Base-by-base conservation (phyloP, 2,113 vertebrate species). In the Ardeotis arabs region DNA sequence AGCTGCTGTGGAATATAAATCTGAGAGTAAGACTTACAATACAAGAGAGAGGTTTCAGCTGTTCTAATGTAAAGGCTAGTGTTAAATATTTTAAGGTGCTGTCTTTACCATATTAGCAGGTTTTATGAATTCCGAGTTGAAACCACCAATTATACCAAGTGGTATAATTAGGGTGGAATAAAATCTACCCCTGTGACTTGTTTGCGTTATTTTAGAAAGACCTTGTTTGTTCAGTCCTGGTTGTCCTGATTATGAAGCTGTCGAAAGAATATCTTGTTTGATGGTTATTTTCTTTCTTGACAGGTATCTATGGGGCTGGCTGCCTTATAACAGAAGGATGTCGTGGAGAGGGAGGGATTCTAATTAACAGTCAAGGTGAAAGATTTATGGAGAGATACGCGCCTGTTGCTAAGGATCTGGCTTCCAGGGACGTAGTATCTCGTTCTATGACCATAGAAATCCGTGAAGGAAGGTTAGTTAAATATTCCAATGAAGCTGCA, bases 391-490 rank as follows among this genome's bases (percentile, higher is more conserved):
- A 99, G 97, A 98, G 99, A 82, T 99, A 99, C 0, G 99, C 99
- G 7, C 99, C 99, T 11, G 99, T 99, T 6, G 99, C 99, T 27
- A 99, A 99, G 97, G 99, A 99, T 96, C 96, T 99, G 96, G 99
- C 99, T 29, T 99, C 99, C 87, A 98, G 99, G 91, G 99, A 99
- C 7, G 99, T 99, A 4, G 99, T 99, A 17, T 99, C 98, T 50
- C 99, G 99, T 67, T 99, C 99, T 78, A 99, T 99, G 99, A 99
- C 99, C 52, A 98, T 99, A 74, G 99, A 99, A 96, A 99, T 99
- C 81, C 98, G 99, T 59, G 99, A 99, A 98, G 99, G 99, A 98
- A 99, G 99, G 99, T 99, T 86, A 50, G 98, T 97, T 66, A 59
- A 69, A 28, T 39, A 33, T 16, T 73, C 6, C 11, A 58, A 17